phyloP scores from a whole-genome alignment of 2,888 invertebrate species.

The Zhengitettix transpicula region DNA sequence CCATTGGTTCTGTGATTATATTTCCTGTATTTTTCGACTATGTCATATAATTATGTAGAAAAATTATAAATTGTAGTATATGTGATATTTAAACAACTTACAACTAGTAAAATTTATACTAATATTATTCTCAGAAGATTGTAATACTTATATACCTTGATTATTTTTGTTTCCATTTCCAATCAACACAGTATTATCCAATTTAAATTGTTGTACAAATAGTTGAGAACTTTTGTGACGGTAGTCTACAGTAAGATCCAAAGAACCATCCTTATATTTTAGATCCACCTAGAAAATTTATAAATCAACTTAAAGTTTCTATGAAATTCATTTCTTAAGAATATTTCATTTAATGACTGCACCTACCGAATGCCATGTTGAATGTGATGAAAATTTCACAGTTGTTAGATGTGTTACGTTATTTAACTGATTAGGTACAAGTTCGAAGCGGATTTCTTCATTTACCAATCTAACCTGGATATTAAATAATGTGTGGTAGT shows the following conservation, averaged over 20 bases:
- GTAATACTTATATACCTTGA: constrained; percentile 13
- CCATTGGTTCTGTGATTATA: too few species aligned
- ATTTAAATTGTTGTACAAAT: constrained; percentile 47
- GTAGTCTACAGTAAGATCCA: constrained; percentile 59
- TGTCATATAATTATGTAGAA: not conserved
- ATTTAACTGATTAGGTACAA: constrained; percentile 55
- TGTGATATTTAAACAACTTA: not conserved
- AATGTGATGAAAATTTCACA: constrained; percentile 60
- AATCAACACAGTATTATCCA: constrained; percentile 55
- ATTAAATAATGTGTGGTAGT: too few species aligned
- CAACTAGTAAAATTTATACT: too few species aligned
- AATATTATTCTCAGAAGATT: too few species aligned
- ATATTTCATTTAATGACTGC: not conserved
- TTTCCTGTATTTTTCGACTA: too few species aligned
- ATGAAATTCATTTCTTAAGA: not conserved
- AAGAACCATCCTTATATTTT: constrained; percentile 55
- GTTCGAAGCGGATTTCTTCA: constrained; percentile 70
- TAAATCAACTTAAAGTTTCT: not conserved
- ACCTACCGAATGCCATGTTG: constrained; percentile 59
- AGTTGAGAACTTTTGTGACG: constrained; percentile 52
- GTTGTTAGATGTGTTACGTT: constrained; percentile 61
- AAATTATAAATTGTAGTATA: not conserved
- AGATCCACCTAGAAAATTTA: constrained; percentile 37
- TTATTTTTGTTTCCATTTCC: constrained; percentile 53
- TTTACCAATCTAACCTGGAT: constrained; percentile 57